Conservation (phyloP, 1,140 invertebrate species). For the Ditylenchus dipsaci region DNA sequence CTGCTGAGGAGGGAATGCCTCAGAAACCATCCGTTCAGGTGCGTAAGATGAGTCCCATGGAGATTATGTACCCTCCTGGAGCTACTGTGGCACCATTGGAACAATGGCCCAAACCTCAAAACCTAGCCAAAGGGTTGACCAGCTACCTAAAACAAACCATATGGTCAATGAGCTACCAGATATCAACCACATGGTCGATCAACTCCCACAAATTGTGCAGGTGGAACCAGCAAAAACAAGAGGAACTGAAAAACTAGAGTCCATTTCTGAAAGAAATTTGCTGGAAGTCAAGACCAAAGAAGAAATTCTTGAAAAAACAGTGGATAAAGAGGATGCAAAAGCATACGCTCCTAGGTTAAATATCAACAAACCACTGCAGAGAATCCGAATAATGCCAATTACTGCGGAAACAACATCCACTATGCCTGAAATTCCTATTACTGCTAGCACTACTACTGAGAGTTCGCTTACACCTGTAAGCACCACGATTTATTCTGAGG, state of each 20-base stretch:
- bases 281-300: not conserved
- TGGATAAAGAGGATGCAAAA: constrained; percentile 4
- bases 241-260: not conserved
- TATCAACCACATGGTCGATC: not conserved
- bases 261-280: constrained; percentile 1
- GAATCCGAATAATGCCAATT: constrained; percentile 10
- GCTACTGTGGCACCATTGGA: constrained; percentile 9
- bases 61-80: constrained; percentile 10
- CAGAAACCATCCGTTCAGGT: not conserved
- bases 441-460: not conserved
- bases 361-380: constrained; percentile 8
- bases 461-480: not conserved
- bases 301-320: not conserved
- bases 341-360: constrained; percentile 7
- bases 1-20: not conserved
- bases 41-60: not conserved
- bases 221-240: too few species aligned
- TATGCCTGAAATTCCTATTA: not conserved
- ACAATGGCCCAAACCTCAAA: not conserved
- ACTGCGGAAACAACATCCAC: constrained; percentile 7
- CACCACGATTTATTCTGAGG: not conserved
- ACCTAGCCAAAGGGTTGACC: not conserved
- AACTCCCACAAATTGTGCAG: not conserved
- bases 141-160: too few species aligned
- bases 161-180: too few species aligned